Percentiles rank a stretch among this genome's conserved stretches.
Evolutionary conservation across 30 jellyfish, hydroid and myxozoan genomes (phyloP).

Genomic region (Mastigias papua): DNA sequence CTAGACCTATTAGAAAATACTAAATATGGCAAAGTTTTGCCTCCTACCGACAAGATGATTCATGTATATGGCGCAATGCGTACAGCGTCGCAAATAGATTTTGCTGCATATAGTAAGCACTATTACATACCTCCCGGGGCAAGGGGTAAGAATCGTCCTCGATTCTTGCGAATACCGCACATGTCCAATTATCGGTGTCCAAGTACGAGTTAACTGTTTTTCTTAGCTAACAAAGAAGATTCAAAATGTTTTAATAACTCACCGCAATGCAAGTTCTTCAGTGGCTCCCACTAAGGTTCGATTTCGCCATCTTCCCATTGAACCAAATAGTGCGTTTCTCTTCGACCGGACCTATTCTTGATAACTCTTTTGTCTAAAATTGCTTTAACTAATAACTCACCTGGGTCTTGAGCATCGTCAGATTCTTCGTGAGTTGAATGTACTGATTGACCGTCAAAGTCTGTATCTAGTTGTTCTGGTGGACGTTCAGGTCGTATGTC

Average conservation of each 20-base stretch:
- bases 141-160: conserved; percentile 47
- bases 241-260: conserved; percentile 40
- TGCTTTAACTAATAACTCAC: conserved; percentile 13
- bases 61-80: no score
- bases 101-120: no score
- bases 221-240: conserved; percentile 18
- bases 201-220: conserved; percentile 21
- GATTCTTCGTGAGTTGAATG: neutral
- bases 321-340: conserved; percentile 27
- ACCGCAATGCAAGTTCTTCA: conserved; percentile 20
- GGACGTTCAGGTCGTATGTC: neutral
- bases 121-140: conserved; percentile 46
- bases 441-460: neutral
- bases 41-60: no score
- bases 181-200: neutral
- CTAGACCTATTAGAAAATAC: no score
- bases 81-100: no score
- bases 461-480: neutral
- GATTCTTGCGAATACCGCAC: conserved; percentile 4
- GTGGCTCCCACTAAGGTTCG: conserved; percentile 42
- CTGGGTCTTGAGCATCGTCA: conserved; percentile 18
- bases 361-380: neutral
- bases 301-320: conserved; percentile 48
- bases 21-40: no score
- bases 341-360: conserved; percentile 34